Percentiles rank a stretch among this genome's conserved stretches.
Evolutionary conservation across 1,140 invertebrate genomes (phyloP).

Genomic region (Zaprionus ghesquierei): DNA sequence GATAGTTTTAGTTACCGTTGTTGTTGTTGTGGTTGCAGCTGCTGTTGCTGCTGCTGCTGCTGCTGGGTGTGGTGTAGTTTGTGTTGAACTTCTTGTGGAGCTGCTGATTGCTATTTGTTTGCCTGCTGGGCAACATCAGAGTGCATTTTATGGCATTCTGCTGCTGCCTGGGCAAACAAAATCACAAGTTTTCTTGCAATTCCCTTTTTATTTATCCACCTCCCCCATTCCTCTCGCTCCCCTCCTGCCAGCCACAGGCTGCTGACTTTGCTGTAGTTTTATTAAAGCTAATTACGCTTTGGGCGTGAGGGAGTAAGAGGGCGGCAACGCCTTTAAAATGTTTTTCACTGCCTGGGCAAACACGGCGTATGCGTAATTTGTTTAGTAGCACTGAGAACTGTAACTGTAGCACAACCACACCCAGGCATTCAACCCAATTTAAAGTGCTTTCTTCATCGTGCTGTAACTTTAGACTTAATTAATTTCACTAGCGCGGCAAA

Average conservation of each 20-base stretch:
- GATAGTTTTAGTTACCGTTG: conserved; percentile 36
- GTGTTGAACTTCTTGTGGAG: conserved; percentile 39
- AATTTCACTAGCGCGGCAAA: conserved; percentile 30
- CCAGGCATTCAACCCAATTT: too few species aligned
- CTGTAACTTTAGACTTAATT: conserved; percentile 46
- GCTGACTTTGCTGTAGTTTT: conserved; percentile 18
- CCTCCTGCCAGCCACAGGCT: neutral
- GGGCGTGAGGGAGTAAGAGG: neutral
- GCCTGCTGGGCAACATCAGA: conserved; percentile 23
- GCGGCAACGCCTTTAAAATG: conserved; percentile 12
- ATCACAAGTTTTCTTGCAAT: conserved; percentile 21
- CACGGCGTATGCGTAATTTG: conserved; percentile 42
- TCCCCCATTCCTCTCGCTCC: neutral
- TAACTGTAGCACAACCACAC: neutral
- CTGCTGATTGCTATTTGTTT: conserved; percentile 58
- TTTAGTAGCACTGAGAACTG: conserved; percentile 2
- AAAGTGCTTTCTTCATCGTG: too few species aligned
- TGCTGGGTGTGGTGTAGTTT: conserved; percentile 8
- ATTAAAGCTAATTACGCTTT: conserved; percentile 42
- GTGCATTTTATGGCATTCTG: conserved; percentile 20
- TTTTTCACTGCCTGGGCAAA: neutral
- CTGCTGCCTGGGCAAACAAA: neutral
- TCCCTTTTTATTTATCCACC: neutral
- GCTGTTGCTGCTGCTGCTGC: neutral
- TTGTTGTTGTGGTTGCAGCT: neutral